Base-by-base conservation (phyloP, 2,113 vertebrate genomes). In the Calypte anna region DNA sequence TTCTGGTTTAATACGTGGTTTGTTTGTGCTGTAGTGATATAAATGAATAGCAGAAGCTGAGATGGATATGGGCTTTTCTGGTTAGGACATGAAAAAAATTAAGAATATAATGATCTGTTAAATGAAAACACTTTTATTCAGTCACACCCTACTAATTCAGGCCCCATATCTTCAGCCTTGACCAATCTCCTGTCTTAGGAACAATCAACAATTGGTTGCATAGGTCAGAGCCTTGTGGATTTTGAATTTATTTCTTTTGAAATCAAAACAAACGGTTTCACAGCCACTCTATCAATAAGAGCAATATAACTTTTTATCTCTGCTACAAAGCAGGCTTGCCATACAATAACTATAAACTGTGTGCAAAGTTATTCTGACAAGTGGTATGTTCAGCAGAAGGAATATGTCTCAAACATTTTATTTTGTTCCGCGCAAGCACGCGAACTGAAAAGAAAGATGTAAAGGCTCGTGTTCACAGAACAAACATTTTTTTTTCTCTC, bases 381-480 rank as follows among this genome's bases (percentile, higher is more conserved):
- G 74, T 51, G 94, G 92, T 96, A 96, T 96, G 94, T 72, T 88
- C 79, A 96, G 74, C 94, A 93, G 95, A 93, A 96, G 94, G 92
- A 91, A 97, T 94, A 94, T 64, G 87, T 96, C 95, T 93, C 20
- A 1, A 75, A 67, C 91, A 43, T 94, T 91, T n/a, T 92, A 95
- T 93, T 96, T 95, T 91, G 92, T 92, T 90, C 84, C 59, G 54
- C 86, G 81, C 78, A 90, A 88, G 76, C 87, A 69, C 23, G 16
- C 14, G 13, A 91, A 84, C 57, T 67, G 74, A 78, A 94, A 88
- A 93, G 88, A 93, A 87, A 94, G 74, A 95, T 92, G 66, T 55
- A 88, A 83, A 86, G 50, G 31, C 67, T 80, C 3, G 1, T 3
- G 20, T 55, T 80, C 24, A 8, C 80, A 93, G 31, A 91, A 57